A percentile compares a stretch with the other conserved stretches of the same genome.
These are phyloP conservation scores for Oostethus manadensis DNA, from an alignment of 2,113 vertebrate species.

Conservation along the genomic window DNA sequence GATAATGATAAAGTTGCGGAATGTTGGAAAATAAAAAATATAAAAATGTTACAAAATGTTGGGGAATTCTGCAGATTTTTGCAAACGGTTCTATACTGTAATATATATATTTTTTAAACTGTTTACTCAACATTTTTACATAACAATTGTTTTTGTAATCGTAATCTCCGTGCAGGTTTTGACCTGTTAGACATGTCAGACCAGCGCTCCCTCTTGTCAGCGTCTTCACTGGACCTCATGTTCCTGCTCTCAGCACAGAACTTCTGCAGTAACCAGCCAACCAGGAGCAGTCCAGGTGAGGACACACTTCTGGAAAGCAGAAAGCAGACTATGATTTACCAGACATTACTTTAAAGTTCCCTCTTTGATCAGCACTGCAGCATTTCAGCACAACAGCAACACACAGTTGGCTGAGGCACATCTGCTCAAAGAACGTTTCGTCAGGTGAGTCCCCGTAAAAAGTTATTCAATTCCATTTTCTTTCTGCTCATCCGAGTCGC, in stretches of 20 bases:
- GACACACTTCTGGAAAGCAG: not conserved
- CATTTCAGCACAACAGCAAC: constrained; percentile 39
- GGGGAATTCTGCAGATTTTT: not conserved
- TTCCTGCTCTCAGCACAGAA: constrained; percentile 84
- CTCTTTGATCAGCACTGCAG: constrained; percentile 56
- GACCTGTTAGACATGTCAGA: constrained; percentile 83
- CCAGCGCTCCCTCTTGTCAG: constrained; percentile 80
- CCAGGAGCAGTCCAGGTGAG: constrained; percentile 73
- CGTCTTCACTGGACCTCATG: constrained; percentile 86
- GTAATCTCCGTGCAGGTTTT: constrained; percentile 74
- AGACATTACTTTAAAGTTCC: not conserved
- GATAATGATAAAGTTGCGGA: no score
- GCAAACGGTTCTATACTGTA: no score
- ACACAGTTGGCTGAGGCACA: constrained; percentile 57
- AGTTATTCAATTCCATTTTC: no score
- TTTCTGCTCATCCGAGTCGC: no score
- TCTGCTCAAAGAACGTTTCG: constrained; percentile 53
- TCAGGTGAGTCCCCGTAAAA: constrained; percentile 39
- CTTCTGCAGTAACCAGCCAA: constrained; percentile 76
- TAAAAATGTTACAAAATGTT: not conserved
- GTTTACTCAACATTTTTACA: no score
- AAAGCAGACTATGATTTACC: not conserved
- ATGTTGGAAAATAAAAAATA: no score
- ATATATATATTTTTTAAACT: not conserved
- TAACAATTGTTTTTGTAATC: no score